Percentiles rank a stretch among this genome's conserved stretches.
These are phyloP conservation scores for Stomorhina lunata DNA, from an alignment of 2,888 invertebrate species.

Conservation along the genomic window DNA sequence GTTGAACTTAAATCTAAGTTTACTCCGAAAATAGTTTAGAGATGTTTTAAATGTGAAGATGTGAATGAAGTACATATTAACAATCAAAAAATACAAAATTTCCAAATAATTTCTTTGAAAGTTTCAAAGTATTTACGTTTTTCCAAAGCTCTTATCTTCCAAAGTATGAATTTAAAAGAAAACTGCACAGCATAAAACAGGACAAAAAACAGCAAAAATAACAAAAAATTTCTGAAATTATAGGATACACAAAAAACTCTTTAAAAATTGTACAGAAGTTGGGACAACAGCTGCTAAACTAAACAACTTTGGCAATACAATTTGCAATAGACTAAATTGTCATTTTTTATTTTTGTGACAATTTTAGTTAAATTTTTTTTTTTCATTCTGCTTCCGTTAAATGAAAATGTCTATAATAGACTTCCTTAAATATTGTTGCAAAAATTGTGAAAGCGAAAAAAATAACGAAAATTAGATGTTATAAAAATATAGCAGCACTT, in stretches of 20 bases:
- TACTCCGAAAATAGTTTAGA: neutral
- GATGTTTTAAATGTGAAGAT: no score
- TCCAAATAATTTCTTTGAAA: neutral
- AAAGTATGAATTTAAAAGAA: neutral
- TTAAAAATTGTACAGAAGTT: slow-evolving; percentile 31
- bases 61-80: neutral
- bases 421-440: slow-evolving; percentile 49
- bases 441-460: neutral
- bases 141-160: slow-evolving; percentile 11
- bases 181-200: neutral
- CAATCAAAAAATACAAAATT: slow-evolving; percentile 1
- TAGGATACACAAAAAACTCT: neutral
- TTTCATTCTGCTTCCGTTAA: slow-evolving; percentile 20
- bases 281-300: slow-evolving; percentile 51
- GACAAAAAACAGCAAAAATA: neutral
- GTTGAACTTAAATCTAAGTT: no score
- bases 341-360: neutral
- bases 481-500: slow-evolving; percentile 27
- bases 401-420: slow-evolving; percentile 60
- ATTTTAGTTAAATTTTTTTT: neutral
- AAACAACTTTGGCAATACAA: slow-evolving; percentile 42
- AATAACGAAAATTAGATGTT: slow-evolving; percentile 1
- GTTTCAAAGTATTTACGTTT: neutral
- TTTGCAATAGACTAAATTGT: slow-evolving; percentile 42
- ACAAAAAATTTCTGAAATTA: no score